Evolutionary conservation across 2,797 vertebrate genomes (phyloP).

Genomic region (Sebastiscus tertius): DNA sequence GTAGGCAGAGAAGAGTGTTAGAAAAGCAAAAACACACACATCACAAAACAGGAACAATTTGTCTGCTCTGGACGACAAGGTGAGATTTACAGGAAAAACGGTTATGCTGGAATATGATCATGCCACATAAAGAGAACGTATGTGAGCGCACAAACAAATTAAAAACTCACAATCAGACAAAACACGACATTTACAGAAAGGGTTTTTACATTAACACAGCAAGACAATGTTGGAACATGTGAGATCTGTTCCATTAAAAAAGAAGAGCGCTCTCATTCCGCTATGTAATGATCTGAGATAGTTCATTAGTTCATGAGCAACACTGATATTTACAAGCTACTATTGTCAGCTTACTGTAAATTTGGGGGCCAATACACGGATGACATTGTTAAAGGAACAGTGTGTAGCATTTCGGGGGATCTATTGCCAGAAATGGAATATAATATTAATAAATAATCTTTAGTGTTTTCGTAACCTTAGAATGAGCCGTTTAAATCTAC

Average conservation of each 20-base stretch:
- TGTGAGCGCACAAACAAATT: neutral
- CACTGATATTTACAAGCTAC: neutral
- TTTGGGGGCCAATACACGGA: neutral
- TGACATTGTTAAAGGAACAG: neutral
- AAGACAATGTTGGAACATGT: neutral
- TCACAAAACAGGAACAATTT: neutral
- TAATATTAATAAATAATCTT: no score
- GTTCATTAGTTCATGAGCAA: neutral
- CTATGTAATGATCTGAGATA: neutral
- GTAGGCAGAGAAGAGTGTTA: neutral
- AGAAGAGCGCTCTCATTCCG: neutral
- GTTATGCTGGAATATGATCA: slow-evolving; percentile 16
- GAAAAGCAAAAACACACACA: neutral
- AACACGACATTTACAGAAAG: neutral
- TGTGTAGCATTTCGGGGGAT: neutral
- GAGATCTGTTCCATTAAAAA: neutral
- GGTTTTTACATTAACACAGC: neutral
- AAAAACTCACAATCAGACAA: slow-evolving; percentile 5
- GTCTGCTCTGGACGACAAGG: neutral
- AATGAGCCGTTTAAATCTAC: no score
- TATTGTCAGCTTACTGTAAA: neutral
- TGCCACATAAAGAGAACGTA: slow-evolving; percentile 14
- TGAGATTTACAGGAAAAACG: neutral
- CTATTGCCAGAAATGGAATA: no score
- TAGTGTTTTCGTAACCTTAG: no score